Percentiles rank a stretch among this genome's conserved stretches.
These are phyloP conservation scores for Alcedo quadribrachys DNA, from an alignment of 2,797 vertebrate species.

Conservation along the genomic window DNA sequence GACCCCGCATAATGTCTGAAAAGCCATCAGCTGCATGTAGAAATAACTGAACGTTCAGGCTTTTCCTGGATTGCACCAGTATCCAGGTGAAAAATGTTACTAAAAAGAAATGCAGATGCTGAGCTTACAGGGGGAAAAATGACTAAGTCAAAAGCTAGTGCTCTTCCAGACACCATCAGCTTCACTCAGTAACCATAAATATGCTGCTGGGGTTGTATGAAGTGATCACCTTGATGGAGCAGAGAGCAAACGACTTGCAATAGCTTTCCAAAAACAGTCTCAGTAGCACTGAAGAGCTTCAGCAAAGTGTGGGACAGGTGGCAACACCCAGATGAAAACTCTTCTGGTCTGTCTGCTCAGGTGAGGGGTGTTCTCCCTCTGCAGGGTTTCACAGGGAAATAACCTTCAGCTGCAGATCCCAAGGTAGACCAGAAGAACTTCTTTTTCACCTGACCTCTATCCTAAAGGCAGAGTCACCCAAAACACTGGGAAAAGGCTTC, in stretches of 20 bases:
- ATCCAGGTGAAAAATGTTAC: not conserved
- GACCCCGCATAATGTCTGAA: not conserved
- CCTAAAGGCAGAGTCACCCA: not conserved
- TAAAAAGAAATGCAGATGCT: not conserved
- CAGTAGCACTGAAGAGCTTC: not conserved
- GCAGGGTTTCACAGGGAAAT: not conserved
- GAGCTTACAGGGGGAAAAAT: accelerated
- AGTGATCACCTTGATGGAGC: not conserved
- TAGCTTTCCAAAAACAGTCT: not conserved
- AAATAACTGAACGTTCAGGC: not conserved
- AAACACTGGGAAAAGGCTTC: not conserved
- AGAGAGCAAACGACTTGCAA: not conserved
- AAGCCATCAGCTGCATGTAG: accelerated
- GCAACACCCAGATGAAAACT: not conserved
- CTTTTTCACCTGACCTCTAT: not conserved
- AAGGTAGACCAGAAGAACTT: not conserved
- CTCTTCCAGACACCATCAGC: not conserved
- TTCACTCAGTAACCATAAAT: not conserved
- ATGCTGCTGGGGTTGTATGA: not conserved
- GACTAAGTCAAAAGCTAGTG: not conserved
- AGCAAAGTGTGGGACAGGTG: not conserved
- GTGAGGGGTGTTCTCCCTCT: not conserved
- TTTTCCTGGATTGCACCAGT: not conserved
- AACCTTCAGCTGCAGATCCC: not conserved
- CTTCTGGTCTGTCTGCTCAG: not conserved